These are phyloP conservation scores for Lasiurus cinereus DNA, from an alignment of 2,113 vertebrate species.

Conservation along the genomic window DNA sequence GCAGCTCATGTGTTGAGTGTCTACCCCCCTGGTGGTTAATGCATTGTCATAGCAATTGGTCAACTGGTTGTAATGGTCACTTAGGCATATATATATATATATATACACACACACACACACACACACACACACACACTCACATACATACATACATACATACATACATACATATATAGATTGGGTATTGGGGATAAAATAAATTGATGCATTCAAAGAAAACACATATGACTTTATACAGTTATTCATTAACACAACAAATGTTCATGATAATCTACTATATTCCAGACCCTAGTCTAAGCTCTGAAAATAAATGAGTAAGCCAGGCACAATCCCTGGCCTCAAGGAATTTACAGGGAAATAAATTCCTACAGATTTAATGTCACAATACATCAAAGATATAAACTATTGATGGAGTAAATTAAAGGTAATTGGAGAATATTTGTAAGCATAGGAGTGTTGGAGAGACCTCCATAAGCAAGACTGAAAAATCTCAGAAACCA, in stretches of 20 bases:
- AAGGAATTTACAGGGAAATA: background rate
- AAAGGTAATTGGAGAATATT: constrained; percentile 14
- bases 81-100: too few species aligned
- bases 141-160: too few species aligned
- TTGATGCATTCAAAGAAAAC: background rate
- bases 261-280: background rate
- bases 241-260: background rate
- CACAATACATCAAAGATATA: background rate
- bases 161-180: background rate
- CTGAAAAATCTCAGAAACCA: background rate
- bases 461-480: background rate
- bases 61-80: too few species aligned
- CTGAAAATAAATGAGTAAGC: background rate
- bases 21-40: too few species aligned
- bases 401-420: background rate
- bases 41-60: too few species aligned
- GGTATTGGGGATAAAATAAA: background rate
- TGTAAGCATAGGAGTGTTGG: background rate
- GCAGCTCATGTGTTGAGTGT: too few species aligned
- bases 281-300: background rate
- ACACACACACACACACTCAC: too few species aligned
- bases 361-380: background rate
- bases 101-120: too few species aligned
- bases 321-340: background rate
- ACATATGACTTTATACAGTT: background rate